A percentile compares a stretch with the other conserved stretches of the same genome.
phyloP scores from a whole-genome alignment of 2,113 vertebrate genomes.

The Lepus europaeus region DNA sequence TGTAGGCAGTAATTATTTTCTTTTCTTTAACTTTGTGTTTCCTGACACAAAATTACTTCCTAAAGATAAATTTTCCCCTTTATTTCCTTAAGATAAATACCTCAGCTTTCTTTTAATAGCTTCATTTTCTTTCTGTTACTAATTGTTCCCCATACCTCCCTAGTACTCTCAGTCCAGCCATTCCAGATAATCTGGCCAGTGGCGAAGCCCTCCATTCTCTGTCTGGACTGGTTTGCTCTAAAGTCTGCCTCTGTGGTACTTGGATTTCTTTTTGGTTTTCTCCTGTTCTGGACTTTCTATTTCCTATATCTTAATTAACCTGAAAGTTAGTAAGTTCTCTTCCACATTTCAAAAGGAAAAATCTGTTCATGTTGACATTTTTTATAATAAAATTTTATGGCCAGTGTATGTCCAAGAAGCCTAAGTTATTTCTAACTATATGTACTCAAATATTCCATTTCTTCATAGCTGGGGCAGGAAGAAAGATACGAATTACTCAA shows the following conservation, averaged over 20 bases:
- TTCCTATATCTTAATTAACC: neutral
- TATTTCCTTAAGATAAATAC: conserved; percentile 19
- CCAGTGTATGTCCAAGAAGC: conserved; percentile 48
- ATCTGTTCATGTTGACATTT: conserved; percentile 6
- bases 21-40: conserved; percentile 49
- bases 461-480: conserved; percentile 92
- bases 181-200: neutral
- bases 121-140: neutral
- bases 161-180: rapidly evolving
- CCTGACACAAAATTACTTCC: conserved; percentile 36
- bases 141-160: neutral
- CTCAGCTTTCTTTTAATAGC: neutral
- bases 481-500: conserved; percentile 96
- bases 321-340: conserved; percentile 77
- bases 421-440: neutral
- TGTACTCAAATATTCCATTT: conserved; percentile 6
- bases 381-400: conserved; percentile 3
- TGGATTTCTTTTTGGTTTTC: neutral
- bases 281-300: neutral
- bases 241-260: neutral
- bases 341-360: conserved; percentile 16
- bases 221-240: neutral
- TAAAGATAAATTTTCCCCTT: conserved; percentile 2
- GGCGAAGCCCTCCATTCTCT: neutral
- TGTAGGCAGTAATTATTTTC: neutral